These are phyloP conservation scores for Gymnorhina tibicen DNA, from an alignment of 2,113 vertebrate species.

Conservation along the genomic window DNA sequence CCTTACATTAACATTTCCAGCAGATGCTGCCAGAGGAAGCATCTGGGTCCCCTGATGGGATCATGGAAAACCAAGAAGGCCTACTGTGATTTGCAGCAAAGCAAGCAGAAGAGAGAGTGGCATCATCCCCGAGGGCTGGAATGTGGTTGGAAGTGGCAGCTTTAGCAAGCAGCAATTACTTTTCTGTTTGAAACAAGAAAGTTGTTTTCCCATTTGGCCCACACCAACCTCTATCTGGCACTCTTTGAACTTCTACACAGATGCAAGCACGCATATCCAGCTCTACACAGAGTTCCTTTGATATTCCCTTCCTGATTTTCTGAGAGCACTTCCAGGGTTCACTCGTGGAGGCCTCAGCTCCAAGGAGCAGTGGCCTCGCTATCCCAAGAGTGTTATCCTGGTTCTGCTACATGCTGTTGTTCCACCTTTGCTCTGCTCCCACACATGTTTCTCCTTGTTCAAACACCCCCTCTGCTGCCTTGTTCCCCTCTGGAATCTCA, in stretches of 20 bases:
- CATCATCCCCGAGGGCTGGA: neutral
- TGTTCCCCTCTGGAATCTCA: neutral
- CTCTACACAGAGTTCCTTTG: neutral
- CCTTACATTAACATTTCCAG: neutral
- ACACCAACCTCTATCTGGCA: neutral
- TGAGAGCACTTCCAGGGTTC: neutral
- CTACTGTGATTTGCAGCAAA: neutral
- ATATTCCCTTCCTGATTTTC: neutral
- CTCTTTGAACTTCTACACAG: neutral
- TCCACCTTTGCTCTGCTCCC: neutral
- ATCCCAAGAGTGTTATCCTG: neutral
- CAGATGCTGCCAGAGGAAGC: neutral
- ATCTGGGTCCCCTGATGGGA: neutral
- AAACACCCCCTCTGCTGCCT: neutral
- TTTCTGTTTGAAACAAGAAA: neutral
- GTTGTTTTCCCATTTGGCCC: neutral
- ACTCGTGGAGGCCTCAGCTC: neutral
- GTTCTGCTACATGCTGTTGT: neutral
- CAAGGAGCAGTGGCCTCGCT: neutral
- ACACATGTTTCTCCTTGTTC: neutral
- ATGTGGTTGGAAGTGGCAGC: neutral
- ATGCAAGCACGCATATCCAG: neutral
- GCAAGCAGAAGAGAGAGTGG: neutral
- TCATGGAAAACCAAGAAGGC: neutral
- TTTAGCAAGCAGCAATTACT: neutral